phyloP scores from a whole-genome alignment of 2,113 vertebrate species.

The Stigmatopora nigra region DNA sequence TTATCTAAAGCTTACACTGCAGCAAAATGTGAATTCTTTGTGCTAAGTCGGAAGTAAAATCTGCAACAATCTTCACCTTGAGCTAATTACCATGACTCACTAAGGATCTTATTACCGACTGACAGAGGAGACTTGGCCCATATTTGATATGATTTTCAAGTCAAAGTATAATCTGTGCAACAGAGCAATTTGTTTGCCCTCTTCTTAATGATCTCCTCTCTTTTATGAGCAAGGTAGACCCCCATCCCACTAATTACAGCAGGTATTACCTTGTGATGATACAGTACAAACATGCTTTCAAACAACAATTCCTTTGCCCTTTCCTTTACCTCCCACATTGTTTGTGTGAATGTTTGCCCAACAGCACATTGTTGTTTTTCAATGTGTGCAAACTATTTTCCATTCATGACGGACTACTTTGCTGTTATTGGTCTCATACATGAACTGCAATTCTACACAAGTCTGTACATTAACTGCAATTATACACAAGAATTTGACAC shows the following conservation, averaged over 20 bases:
- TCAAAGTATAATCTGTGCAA: slow-evolving; percentile 56
- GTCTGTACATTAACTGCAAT: too few relatives aligned
- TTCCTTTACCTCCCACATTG: slow-evolving; percentile 43
- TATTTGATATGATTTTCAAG: slow-evolving; percentile 69
- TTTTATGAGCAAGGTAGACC: slow-evolving; percentile 55
- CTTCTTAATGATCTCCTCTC: slow-evolving; percentile 53
- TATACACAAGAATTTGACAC: too few relatives aligned
- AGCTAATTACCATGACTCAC: slow-evolving; percentile 69
- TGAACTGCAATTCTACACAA: too few relatives aligned
- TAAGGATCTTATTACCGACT: slow-evolving; percentile 53
- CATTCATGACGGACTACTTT: slow-evolving; percentile 21
- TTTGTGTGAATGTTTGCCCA: slow-evolving; percentile 37
- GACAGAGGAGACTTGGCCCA: slow-evolving; percentile 52
- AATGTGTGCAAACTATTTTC: slow-evolving; percentile 31
- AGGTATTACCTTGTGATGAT: slow-evolving; percentile 64
- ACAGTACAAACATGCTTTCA: slow-evolving; percentile 57
- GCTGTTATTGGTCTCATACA: too few relatives aligned
- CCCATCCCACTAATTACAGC: slow-evolving; percentile 62
- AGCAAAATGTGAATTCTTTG: slow-evolving; percentile 55
- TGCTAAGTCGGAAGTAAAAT: slow-evolving; percentile 59
- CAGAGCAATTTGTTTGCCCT: slow-evolving; percentile 66
- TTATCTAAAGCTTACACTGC: not conserved
- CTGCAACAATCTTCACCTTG: slow-evolving; percentile 69
- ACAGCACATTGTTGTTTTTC: slow-evolving; percentile 35
- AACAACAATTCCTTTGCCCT: slow-evolving; percentile 52